Evolutionary conservation across 2,888 invertebrate species (phyloP), one percentile per base, ranked within the genome.

Genomic region (Drosophila paramelanica): DNA sequence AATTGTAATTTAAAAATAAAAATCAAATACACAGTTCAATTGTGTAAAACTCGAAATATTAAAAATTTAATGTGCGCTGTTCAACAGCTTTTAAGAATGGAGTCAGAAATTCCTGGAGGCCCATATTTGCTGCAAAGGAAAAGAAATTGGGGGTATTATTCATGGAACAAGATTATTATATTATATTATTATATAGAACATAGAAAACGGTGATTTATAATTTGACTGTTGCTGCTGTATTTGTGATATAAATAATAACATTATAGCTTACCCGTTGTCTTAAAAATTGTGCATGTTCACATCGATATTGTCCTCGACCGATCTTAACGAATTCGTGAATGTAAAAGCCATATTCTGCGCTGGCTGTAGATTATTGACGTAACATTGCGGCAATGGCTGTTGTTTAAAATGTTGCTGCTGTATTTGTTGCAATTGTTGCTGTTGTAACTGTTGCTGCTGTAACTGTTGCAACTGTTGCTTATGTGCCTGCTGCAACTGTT

Each of bases 11-110:
- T 17, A n/a, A 49, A 4, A 46, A 55, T n/a, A 41, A 27, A 27
- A n/a, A 38, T 23, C 0, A 53, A 41, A 56, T 73, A 58, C 56
- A 49, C 57, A 43, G 10, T 75, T 71, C 42, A 56, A 45, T 58
- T 58, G 50, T 57, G 65, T 70, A 70, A 51, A 45, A 62, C 43
- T 55, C 8, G 8, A 60, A 17, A 11, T 25, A 14, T 17, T 17
- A 42, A 51, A 51, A 11, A 13, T 13, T 17, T 5, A 25, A 3
- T 5, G 8, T 3, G 1, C 5, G 52, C 70, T 57, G 75, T 39
- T 45, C 75, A 45, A 69, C 65, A 59, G 75, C 55, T 13, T 10
- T 17, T 50, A 10, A 46, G 13, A 49, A 13, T 27, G 1, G 23
- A 13, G 13, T 14, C 5, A 5, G 11, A 41, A 11, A 46, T n/a